A percentile compares a stretch with the other conserved stretches of the same genome.
phyloP scores from a whole-genome alignment of 2,113 vertebrate species.

The Dromas ardeola region DNA sequence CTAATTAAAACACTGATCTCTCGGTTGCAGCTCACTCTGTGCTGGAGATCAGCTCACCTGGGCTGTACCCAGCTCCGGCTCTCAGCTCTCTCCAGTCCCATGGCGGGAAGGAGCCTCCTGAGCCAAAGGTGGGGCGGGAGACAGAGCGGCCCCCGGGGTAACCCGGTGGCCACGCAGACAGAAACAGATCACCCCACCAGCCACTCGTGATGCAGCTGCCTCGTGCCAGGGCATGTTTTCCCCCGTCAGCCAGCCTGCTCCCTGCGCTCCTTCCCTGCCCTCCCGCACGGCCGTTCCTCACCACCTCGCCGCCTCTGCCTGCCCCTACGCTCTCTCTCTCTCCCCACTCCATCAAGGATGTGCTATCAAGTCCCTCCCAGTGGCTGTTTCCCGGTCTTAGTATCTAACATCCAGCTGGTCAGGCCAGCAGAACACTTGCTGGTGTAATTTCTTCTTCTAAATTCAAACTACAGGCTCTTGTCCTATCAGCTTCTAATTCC shows the following conservation, averaged over 20 bases:
- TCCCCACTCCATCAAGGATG: too few species aligned
- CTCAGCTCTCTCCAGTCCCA: accelerated
- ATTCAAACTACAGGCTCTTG: not conserved
- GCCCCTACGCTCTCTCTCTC: not conserved
- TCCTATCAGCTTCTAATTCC: not conserved
- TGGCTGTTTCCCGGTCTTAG: not conserved
- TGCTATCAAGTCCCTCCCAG: not conserved
- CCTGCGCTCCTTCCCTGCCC: not conserved
- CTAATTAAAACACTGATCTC: not conserved
- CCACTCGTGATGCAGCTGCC: not conserved
- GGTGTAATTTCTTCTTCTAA: not conserved
- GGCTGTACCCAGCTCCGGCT: not conserved
- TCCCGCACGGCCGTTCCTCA: not conserved
- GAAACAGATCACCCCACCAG: accelerated
- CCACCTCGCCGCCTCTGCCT: accelerated
- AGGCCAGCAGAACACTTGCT: not conserved
- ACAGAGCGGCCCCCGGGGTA: accelerated
- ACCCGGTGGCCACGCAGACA: not conserved
- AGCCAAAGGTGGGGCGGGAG: accelerated
- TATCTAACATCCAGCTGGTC: not conserved
- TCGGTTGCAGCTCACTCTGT: not conserved
- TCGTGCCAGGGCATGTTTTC: accelerated
- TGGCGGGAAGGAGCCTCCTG: accelerated
- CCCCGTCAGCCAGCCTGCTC: accelerated
- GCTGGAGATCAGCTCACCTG: not conserved